Base-by-base conservation (phyloP, 2,888 invertebrate genomes). In the Oscheius myriophilus region DNA sequence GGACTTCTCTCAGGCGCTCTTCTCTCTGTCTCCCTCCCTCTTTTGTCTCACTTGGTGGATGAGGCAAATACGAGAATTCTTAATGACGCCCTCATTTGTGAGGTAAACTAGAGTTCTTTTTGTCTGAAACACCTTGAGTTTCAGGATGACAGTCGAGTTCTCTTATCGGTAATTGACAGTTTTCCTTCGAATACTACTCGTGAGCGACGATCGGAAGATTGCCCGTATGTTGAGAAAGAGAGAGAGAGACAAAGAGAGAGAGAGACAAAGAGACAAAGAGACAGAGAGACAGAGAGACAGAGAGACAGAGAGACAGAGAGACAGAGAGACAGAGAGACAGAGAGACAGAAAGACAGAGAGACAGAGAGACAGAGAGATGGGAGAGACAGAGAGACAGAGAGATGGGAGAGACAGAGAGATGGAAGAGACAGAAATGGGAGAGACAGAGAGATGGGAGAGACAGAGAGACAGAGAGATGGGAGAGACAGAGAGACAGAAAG, bases 321-420 rank as follows among this genome's bases (percentile, higher is more conserved):
- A 11, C 52, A 58, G 25, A 66, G 46, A 67, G 54, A 69, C 26
- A 52, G 57, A 62, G 42, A 62, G 64, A 9, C 46, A 26, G 23
- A 67, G 11, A 26, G 70, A 59, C n/a, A 52, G 43, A 26, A 55
- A 64, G 21, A 51, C 23, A n/a, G 54, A 25, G 51, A 49, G 49
- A 51, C 25, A 51, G 45, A 51, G 39, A 26, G 39, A n/a, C 23
- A 33, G 39, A 33, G 51, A 41, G 49, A 26, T n/a, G 41, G 33
- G 23, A 23, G 46, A n/a, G 33, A 25, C 6, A 39, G 53, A n/a
- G 21, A 41, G 9, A 33, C 53, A 43, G 45, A 54, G 16, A 45
- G 12, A 55, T 12, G 43, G 33, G 23, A n/a, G n/a, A n/a, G n/a
- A n/a, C n/a, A n/a, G n/a, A n/a, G n/a, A n/a, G n/a, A n/a, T n/a